Base-by-base conservation (phyloP, 2,113 vertebrate species). In the Ictalurus punctatus region DNA sequence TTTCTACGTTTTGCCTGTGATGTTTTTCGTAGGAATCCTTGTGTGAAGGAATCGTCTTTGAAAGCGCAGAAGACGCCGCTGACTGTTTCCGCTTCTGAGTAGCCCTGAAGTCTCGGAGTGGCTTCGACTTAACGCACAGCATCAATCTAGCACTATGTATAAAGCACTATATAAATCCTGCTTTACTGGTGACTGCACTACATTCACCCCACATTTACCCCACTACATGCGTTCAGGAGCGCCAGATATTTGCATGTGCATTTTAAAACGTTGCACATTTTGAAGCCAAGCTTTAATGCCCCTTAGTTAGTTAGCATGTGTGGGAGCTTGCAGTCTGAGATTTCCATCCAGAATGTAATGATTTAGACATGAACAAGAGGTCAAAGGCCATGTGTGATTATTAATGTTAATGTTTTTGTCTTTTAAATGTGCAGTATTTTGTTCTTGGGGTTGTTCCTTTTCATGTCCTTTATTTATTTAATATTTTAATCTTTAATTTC, bases 81-180 rank as follows among this genome's bases (percentile, higher is more conserved):
- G 94, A 92, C 93, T 92, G 92, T 94, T 94, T 95, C 94, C 92
- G 93, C 91, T 95, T 95, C 93, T 96, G 94, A 96, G 67, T 95
- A 90, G 76, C 16, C 69, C 4, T 3, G 23, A 10, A 21, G 23
- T 37, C 37, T 58, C 34, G 63, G 19, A 21, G 48, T 23, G 79
- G n/a, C 85, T 52, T 89, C 61, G 12, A 85, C 9, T 44, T 54
- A 27, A 61, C n/a, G 79, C 69, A 37, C 84, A 80, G 69, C 71
- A 58, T 87, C 76, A 67, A 21, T 52, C 63, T 59, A 40, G 58
- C 40, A 52, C 59, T 56, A 23, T 86, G 61, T 59, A 34, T 48
- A 52, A 65, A 63, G 58, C 58, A 63, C 81, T 63, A 4, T 63
- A 16, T 83, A 44, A 63, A 44, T 17, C 48, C 84, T 48, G 85